These are phyloP conservation scores for Coboldia fuscipes DNA, from an alignment of 1,140 invertebrate genomes.

Conservation along the genomic window DNA sequence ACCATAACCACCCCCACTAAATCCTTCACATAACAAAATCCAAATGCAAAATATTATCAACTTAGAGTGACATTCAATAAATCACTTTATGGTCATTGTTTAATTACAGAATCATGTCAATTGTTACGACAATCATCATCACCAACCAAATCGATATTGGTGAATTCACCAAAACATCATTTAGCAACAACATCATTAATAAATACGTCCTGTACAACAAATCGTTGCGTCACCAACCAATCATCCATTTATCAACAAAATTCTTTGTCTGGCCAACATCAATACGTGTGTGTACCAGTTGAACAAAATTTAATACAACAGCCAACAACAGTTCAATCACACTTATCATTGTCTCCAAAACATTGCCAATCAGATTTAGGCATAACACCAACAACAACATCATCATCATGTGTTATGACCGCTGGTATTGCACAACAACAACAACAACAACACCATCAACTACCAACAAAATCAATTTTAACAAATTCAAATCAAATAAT, in stretches of 20 bases:
- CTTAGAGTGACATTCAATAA: too few relatives aligned
- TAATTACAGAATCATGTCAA: constrained; percentile 15
- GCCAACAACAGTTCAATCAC: not conserved
- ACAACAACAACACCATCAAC: constrained; percentile 8
- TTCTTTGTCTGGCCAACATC: too few relatives aligned
- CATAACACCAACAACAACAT: constrained; percentile 5
- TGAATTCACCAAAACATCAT: not conserved
- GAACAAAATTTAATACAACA: not conserved
- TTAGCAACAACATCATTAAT: not conserved
- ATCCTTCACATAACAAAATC: too few relatives aligned
- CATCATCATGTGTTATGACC: constrained; percentile 1
- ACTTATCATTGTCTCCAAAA: not conserved
- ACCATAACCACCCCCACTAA: too few relatives aligned
- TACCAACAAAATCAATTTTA: constrained; percentile 2
- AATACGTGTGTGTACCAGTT: too few relatives aligned
- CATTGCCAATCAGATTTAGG: not conserved
- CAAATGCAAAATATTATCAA: too few relatives aligned
- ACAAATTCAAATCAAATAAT: constrained; percentile 1
- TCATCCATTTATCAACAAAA: not conserved
- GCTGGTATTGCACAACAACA: constrained; percentile 10
- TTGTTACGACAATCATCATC: constrained; percentile 14
- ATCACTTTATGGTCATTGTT: too few relatives aligned
- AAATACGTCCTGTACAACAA: not conserved
- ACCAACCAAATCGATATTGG: constrained; percentile 8
- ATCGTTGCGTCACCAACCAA: not conserved